Conservation (phyloP, 37 sponge, comb jelly and placozoan species). For the Crambe crambe region DNA sequence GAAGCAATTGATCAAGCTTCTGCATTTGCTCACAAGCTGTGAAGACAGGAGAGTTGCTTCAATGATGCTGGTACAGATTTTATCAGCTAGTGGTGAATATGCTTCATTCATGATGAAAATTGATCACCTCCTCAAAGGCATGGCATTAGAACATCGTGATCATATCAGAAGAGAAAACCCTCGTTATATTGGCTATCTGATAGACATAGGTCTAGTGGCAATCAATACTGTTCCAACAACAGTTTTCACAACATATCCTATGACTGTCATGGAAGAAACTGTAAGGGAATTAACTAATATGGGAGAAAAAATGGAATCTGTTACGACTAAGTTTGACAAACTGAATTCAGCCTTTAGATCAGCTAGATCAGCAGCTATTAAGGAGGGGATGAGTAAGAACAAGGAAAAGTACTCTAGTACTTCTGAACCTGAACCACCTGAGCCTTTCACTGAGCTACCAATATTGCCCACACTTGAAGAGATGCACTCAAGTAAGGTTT, state of each 20-base stretch:
- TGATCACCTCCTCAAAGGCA: conserved; percentile 16
- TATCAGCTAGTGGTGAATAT: conserved; percentile 2
- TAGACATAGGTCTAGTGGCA: conserved; percentile 39
- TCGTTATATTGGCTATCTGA: conserved; percentile 12
- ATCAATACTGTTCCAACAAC: conserved; percentile 15
- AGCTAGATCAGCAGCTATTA: neutral
- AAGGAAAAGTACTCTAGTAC: neutral
- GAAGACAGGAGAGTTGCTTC: conserved; percentile 7
- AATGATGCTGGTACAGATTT: conserved; percentile 26
- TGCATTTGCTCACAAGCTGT: conserved; percentile 21
- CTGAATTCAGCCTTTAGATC: neutral
- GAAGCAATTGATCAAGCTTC: conserved; percentile 37
- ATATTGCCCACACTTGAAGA: conserved; percentile 45
- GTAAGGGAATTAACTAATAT: neutral
- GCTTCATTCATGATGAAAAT: conserved; percentile 20
- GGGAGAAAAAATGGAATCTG: neutral
- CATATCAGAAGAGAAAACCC: conserved; percentile 26
- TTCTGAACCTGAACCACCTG: conserved; percentile 21
- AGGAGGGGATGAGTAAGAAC: neutral
- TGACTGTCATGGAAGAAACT: neutral
- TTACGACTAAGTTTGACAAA: neutral
- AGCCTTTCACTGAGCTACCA: conserved; percentile 27
- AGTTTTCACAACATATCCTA: conserved; percentile 16
- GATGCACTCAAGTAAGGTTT: conserved; percentile 1
- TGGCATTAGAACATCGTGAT: conserved; percentile 22